These are phyloP conservation scores for Orchesellides sinensis DNA, from an alignment of 2,888 invertebrate genomes.

Conservation along the genomic window DNA sequence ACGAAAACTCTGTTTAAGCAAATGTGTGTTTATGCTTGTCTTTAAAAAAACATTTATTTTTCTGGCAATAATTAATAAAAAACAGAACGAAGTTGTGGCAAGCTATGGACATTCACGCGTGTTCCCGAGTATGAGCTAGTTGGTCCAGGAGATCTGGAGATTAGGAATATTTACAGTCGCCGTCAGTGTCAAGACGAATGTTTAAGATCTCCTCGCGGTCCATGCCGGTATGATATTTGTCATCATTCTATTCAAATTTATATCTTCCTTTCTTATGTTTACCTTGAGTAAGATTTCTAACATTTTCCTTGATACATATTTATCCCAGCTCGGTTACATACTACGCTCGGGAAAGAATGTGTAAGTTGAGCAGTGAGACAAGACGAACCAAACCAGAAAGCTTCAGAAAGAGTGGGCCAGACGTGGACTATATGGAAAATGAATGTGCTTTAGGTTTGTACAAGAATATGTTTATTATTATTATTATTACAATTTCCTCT, in stretches of 20 bases:
- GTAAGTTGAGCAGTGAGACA: slow-evolving; percentile 79
- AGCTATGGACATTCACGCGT: slow-evolving; percentile 79
- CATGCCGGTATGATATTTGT: slow-evolving; percentile 77
- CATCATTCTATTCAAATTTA: slow-evolving; percentile 17
- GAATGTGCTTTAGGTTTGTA: slow-evolving; percentile 79
- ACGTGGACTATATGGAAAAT: slow-evolving; percentile 80
- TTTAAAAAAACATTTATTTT: neutral
- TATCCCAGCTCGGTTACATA: slow-evolving; percentile 78
- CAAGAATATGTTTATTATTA: neutral
- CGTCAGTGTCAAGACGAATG: slow-evolving; percentile 79
- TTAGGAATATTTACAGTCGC: slow-evolving; percentile 77
- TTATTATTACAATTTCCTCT: neutral
- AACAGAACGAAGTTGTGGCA: slow-evolving; percentile 76
- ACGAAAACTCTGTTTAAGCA: neutral
- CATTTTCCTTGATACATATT: slow-evolving; percentile 1
- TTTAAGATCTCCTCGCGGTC: slow-evolving; percentile 77
- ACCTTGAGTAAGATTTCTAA: neutral
- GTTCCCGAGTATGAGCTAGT: slow-evolving; percentile 78
- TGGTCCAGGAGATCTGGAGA: slow-evolving; percentile 78
- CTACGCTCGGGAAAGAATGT: slow-evolving; percentile 77
- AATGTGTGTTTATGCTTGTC: neutral
- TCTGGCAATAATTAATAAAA: neutral
- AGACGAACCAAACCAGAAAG: slow-evolving; percentile 78
- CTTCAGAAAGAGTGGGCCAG: slow-evolving; percentile 76
- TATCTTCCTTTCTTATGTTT: neutral